These are phyloP conservation scores for Bombus superbus DNA, from an alignment of 1,140 invertebrate species.

Conservation along the genomic window DNA sequence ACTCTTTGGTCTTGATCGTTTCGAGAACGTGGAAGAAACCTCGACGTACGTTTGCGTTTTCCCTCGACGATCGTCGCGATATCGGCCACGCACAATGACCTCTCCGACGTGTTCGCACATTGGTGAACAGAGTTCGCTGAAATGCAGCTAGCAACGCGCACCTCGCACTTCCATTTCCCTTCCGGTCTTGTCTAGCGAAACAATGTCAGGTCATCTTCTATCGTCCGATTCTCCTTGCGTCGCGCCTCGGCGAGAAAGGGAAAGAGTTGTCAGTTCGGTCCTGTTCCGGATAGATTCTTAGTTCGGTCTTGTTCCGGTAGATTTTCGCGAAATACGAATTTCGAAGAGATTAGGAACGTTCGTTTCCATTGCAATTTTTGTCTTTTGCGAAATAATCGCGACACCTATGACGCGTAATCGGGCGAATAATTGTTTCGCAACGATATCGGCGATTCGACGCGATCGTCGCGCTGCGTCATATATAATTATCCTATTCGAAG, in stretches of 20 bases:
- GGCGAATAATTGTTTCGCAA: slow-evolving; percentile 1
- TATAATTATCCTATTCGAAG: neutral
- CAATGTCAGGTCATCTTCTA: slow-evolving; percentile 59
- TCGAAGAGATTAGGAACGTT: slow-evolving; percentile 15
- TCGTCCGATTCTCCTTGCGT: slow-evolving; percentile 44
- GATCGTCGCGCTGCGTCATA: neutral
- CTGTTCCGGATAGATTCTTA: slow-evolving; percentile 2
- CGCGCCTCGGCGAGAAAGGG: neutral
- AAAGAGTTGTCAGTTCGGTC: neutral
- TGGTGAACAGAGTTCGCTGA: neutral
- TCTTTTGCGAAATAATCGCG: neutral
- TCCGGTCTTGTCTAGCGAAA: slow-evolving; percentile 52
- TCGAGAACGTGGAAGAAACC: neutral
- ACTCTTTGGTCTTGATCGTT: neutral
- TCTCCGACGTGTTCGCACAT: neutral
- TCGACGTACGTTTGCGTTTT: neutral
- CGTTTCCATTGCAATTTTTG: slow-evolving; percentile 17
- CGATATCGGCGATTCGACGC: neutral
- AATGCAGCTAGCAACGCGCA: no score
- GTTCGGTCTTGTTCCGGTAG: slow-evolving; percentile 19
- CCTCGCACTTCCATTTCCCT: slow-evolving; percentile 34
- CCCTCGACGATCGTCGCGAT: neutral
- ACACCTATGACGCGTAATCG: slow-evolving; percentile 1
- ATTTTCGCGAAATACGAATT: slow-evolving; percentile 47
- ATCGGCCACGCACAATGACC: neutral